phyloP scores from a whole-genome alignment of 2,113 vertebrate genomes.

The Aegotheles bennettii region DNA sequence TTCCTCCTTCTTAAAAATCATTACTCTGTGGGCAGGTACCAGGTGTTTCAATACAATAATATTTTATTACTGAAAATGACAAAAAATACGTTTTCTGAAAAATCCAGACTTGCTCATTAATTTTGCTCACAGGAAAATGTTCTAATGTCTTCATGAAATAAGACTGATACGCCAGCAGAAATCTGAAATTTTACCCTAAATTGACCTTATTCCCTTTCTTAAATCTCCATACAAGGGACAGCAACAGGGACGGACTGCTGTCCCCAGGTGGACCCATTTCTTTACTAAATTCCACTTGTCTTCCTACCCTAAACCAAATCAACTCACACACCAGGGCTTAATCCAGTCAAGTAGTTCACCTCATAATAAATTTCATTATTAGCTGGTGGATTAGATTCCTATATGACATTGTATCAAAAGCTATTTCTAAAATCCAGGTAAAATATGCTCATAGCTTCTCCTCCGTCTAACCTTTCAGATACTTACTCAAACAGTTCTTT shows the following conservation, averaged over 20 bases:
- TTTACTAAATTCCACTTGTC: not conserved
- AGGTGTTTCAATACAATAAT: not conserved
- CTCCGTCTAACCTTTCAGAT: conserved; percentile 6
- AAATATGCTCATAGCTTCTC: conserved; percentile 42
- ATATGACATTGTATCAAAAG: conserved; percentile 6
- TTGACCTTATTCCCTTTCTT: not conserved
- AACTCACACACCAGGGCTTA: not conserved
- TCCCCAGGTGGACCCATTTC: not conserved
- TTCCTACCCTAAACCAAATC: not conserved
- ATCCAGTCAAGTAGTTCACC: not conserved
- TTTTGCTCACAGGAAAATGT: not conserved
- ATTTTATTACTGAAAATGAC: not conserved
- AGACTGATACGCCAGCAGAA: not conserved
- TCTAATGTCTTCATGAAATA: not conserved
- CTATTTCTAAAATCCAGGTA: conserved; percentile 42
- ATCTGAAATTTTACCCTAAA: not conserved
- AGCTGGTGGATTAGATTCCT: conserved; percentile 20
- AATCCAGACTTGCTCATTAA: not conserved
- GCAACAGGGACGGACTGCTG: not conserved
- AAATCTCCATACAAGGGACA: not conserved
- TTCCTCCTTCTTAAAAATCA: rapidly evolving
- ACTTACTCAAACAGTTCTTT: conserved; percentile 36
- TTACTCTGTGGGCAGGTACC: not conserved
- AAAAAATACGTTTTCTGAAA: not conserved
- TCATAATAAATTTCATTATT: conserved; percentile 26